Conservation (phyloP, 53 echinoderm and acorn worm genomes). For the Antedon mediterranea region DNA sequence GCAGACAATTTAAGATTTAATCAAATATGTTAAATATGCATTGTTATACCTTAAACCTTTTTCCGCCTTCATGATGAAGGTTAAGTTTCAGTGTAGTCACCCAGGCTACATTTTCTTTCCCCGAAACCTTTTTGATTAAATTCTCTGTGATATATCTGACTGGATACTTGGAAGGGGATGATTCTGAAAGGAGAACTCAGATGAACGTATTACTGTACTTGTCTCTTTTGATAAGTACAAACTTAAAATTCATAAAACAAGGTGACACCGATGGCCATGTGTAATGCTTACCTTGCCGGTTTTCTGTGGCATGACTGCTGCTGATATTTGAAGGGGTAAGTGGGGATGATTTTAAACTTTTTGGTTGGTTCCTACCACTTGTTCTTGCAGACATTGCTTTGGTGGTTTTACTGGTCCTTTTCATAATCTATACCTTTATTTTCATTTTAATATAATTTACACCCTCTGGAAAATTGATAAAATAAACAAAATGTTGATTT, state of each 20-base stretch:
- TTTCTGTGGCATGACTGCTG: background rate
- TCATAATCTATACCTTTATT: background rate
- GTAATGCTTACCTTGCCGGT: background rate
- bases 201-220: no score
- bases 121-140: slow-evolving; percentile 53
- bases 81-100: slow-evolving; percentile 49
- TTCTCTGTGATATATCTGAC: slow-evolving; percentile 85
- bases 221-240: no score
- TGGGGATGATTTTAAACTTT: background rate
- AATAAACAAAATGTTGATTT: no score
- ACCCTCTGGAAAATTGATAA: no score
- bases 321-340: background rate
- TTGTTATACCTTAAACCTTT: slow-evolving; percentile 65
- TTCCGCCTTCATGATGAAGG: slow-evolving; percentile 56
- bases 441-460: no score
- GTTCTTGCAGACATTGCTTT: background rate
- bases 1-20: no score
- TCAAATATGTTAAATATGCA: background rate
- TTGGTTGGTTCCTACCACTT: background rate
- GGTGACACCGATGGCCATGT: no score
- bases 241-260: no score
- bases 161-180: slow-evolving; percentile 14
- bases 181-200: no score
- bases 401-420: background rate
- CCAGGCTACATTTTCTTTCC: slow-evolving; percentile 53